A percentile compares a stretch with the other conserved stretches of the same genome.
phyloP scores from a whole-genome alignment of 35 echinoderm and acorn worm genomes.

The Ptychodera flava region DNA sequence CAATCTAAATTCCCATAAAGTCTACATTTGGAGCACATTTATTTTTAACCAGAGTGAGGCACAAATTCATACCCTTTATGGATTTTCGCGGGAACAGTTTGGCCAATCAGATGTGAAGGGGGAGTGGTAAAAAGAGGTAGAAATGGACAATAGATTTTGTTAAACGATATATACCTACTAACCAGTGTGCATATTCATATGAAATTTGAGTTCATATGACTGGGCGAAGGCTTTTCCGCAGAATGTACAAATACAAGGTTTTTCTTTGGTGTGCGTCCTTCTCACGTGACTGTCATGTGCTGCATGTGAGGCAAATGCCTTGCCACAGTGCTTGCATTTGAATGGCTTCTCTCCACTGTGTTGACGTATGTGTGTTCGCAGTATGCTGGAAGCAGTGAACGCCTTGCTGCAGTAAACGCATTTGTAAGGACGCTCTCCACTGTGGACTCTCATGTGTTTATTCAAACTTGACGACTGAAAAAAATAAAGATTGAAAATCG shows the following conservation, averaged over 20 bases:
- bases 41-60: too few relatives aligned
- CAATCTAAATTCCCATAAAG: too few relatives aligned
- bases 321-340: constrained; percentile 8
- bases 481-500: too few relatives aligned
- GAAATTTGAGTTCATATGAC: constrained; percentile 85
- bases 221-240: constrained; percentile 72
- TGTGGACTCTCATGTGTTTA: constrained; percentile 5
- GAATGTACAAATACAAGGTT: constrained; percentile 33
- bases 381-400: constrained; percentile 9
- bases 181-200: constrained; percentile 56
- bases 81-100: too few relatives aligned
- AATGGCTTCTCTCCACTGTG: constrained; percentile 14
- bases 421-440: constrained; percentile 14
- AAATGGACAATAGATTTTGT: background rate
- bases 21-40: too few relatives aligned
- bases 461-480: constrained; percentile 11
- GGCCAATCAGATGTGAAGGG: too few relatives aligned
- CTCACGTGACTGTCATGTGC: constrained; percentile 13
- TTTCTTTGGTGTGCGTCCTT: constrained; percentile 44
- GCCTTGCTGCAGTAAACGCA: constrained; percentile 19
- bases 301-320: constrained; percentile 6
- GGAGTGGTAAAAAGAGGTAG: too few relatives aligned
- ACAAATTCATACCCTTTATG: too few relatives aligned
- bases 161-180: constrained; percentile 2
- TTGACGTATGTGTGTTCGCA: constrained; percentile 19